A percentile compares a stretch with the other conserved stretches of the same genome.
phyloP scores from a whole-genome alignment of 2,888 invertebrate genomes.

The Augochlorella aurata region DNA sequence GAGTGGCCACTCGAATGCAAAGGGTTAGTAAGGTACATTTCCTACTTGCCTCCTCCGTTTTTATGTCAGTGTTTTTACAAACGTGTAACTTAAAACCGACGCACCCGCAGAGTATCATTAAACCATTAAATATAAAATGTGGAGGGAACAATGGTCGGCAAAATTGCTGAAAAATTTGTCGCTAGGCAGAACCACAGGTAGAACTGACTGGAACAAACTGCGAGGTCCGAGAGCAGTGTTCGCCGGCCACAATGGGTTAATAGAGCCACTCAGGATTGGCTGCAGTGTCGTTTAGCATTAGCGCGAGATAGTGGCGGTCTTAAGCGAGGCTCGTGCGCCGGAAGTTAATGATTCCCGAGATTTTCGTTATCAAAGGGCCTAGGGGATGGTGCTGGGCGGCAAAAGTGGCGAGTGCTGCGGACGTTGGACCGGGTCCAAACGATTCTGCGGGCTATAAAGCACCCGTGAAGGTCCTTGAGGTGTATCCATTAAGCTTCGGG shows the following conservation, averaged over 20 bases:
- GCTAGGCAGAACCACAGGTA: neutral
- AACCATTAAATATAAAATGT: neutral
- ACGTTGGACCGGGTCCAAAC: slow-evolving; percentile 73
- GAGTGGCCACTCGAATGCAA: too few species aligned
- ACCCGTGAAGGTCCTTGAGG: slow-evolving; percentile 69
- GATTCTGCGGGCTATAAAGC: slow-evolving; percentile 72
- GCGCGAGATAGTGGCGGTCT: slow-evolving; percentile 1
- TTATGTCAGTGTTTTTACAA: too few species aligned
- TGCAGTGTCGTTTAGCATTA: neutral
- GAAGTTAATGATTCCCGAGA: slow-evolving; percentile 56
- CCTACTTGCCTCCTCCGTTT: too few species aligned
- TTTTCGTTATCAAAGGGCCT: slow-evolving; percentile 42
- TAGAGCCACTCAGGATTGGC: slow-evolving; percentile 3
- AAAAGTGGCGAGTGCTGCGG: slow-evolving; percentile 64
- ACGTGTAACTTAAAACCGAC: too few species aligned
- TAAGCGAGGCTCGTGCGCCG: slow-evolving; percentile 8
- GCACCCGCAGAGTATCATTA: too few species aligned
- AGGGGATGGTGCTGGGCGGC: slow-evolving; percentile 43
- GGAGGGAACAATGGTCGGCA: too few species aligned
- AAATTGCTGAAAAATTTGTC: neutral
- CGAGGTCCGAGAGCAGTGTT: neutral
- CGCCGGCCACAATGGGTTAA: slow-evolving; percentile 5
- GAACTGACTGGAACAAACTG: neutral
- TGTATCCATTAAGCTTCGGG: slow-evolving; percentile 76
- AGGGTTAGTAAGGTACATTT: too few species aligned